Conservation (phyloP, 2,888 invertebrate genomes). For the Tipula lateralis region DNA sequence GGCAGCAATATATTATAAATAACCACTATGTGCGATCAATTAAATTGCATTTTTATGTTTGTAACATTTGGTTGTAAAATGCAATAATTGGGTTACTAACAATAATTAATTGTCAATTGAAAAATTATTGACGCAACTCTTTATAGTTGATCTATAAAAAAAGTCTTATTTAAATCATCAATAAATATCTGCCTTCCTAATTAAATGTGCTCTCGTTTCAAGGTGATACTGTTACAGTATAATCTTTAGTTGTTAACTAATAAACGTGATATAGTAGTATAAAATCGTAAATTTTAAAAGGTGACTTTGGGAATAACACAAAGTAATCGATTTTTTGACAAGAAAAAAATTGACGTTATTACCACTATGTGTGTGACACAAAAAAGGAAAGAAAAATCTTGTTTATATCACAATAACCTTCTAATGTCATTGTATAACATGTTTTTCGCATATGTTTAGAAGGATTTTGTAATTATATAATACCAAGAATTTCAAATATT, state of each 20-base stretch:
- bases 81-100: neutral
- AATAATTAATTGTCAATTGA: neutral
- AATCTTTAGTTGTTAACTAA: neutral
- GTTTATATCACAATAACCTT: neutral
- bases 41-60: neutral
- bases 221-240: neutral
- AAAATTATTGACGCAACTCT: neutral
- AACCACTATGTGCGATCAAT: neutral
- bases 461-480: neutral
- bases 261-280: no score
- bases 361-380: neutral
- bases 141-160: no score
- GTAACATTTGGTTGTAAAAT: no score
- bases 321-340: neutral
- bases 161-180: neutral
- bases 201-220: neutral
- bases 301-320: neutral
- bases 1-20: neutral
- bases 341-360: neutral
- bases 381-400: neutral
- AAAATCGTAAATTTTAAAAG: no score
- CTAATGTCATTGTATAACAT: neutral
- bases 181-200: neutral
- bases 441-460: neutral
- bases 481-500: neutral